Evolutionary conservation across 2,888 invertebrate genomes (phyloP).

Genomic region (Ryuthela nishihirai): DNA sequence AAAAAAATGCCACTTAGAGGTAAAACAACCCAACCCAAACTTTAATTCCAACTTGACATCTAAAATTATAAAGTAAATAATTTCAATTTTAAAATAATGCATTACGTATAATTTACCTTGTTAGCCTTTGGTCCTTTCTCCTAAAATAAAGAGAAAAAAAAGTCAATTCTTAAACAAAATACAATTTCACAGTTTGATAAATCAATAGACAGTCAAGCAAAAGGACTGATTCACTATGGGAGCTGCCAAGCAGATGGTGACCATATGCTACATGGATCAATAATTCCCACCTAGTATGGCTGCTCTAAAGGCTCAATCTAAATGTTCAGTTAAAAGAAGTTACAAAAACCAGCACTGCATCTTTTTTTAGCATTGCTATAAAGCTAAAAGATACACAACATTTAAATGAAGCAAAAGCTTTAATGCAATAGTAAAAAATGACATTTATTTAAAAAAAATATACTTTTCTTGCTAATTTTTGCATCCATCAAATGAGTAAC

Average conservation of each 20-base stretch:
- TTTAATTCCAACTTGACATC: not conserved
- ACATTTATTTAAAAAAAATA: not conserved
- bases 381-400: no score
- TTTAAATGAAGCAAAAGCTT: no score
- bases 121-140: conserved; percentile 48
- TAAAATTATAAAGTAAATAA: not conserved
- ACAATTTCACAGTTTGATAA: not conserved
- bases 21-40: not conserved
- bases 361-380: no score
- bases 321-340: no score
- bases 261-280: no score
- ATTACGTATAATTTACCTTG: conserved; percentile 44
- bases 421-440: not conserved
- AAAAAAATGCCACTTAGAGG: not conserved
- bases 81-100: not conserved
- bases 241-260: no score
- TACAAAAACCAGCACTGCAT: no score
- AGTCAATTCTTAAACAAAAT: not conserved
- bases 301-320: no score
- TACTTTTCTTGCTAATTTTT: not conserved
- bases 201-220: not conserved
- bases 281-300: no score
- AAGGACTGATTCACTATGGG: no score
- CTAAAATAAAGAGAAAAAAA: conserved; percentile 44
- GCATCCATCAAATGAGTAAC: not conserved